phyloP scores from a whole-genome alignment of 2,797 vertebrate species.

The Graptemys geographica region DNA sequence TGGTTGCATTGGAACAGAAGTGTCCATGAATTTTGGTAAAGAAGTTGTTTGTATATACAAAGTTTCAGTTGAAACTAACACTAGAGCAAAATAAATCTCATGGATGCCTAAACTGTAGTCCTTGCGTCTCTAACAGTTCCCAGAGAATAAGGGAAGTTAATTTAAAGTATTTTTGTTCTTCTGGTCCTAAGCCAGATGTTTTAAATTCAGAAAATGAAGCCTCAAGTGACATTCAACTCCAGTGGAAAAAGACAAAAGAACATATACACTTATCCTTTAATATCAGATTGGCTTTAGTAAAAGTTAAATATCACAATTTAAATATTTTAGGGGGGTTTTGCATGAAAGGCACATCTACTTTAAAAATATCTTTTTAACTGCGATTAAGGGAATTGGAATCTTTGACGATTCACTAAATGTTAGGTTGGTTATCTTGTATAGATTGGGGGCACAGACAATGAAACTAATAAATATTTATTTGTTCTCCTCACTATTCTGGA shows the following conservation, averaged over 20 bases:
- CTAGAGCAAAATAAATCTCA: slow-evolving; percentile 75
- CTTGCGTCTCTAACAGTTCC: slow-evolving; percentile 62
- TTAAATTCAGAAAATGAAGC: slow-evolving; percentile 77
- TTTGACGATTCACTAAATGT: neutral
- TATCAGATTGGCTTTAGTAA: slow-evolving; percentile 18
- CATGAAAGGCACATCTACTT: neutral
- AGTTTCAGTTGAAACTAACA: slow-evolving; percentile 58
- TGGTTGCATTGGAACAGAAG: slow-evolving; percentile 11
- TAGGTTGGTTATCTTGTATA: neutral
- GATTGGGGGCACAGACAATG: neutral
- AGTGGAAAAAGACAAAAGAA: slow-evolving; percentile 71
- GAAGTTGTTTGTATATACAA: slow-evolving; percentile 65
- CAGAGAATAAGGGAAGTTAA: slow-evolving; percentile 73
- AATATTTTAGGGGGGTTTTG: neutral
- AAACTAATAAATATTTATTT: neutral
- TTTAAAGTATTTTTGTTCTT: slow-evolving; percentile 78
- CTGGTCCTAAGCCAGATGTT: slow-evolving; percentile 75
- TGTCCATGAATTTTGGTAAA: slow-evolving; percentile 63
- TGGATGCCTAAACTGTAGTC: slow-evolving; percentile 66
- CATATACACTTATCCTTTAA: slow-evolving; percentile 13
- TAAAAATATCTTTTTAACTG: neutral
- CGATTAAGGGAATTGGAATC: neutral
- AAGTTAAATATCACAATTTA: slow-evolving; percentile 31
- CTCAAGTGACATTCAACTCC: slow-evolving; percentile 70
- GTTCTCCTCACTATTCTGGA: accelerated